A percentile compares a stretch with the other conserved stretches of the same genome.
These are phyloP conservation scores for Struthio camelus DNA, from an alignment of 2,113 vertebrate species.

Conservation along the genomic window DNA sequence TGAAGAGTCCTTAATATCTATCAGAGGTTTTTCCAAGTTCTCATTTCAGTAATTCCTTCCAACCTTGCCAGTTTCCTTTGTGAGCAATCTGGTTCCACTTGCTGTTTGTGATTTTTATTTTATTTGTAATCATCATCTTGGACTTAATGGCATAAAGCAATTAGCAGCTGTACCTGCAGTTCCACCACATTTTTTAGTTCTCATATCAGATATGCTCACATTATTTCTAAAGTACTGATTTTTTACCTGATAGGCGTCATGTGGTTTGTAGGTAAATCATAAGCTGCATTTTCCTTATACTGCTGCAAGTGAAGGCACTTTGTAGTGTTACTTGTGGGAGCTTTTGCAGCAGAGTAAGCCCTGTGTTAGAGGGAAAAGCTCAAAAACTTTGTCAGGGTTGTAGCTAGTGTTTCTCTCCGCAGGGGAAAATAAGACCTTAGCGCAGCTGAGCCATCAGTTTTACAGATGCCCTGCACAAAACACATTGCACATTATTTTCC, in stretches of 20 bases:
- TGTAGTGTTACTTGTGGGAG: conserved; percentile 28
- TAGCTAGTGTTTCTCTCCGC: background rate
- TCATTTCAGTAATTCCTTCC: background rate
- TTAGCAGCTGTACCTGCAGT: background rate
- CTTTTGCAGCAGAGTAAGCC: background rate
- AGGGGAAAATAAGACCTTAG: background rate
- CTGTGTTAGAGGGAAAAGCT: background rate
- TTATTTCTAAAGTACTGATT: background rate
- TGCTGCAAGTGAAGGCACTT: conserved; percentile 23
- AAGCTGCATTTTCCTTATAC: conserved; percentile 31
- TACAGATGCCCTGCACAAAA: conserved; percentile 34
- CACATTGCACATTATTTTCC: conserved; percentile 48
- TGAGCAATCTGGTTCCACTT: background rate
- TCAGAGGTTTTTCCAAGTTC: background rate
- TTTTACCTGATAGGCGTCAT: conserved; percentile 9
- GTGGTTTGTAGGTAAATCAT: conserved; percentile 31
- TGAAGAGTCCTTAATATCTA: background rate
- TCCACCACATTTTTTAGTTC: background rate
- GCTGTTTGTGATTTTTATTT: background rate
- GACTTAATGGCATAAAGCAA: background rate
- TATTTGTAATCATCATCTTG: background rate
- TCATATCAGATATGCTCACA: background rate
- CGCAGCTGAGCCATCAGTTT: conserved; percentile 13
- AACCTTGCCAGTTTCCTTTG: background rate
- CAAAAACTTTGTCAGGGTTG: background rate